phyloP scores from a whole-genome alignment of 2,888 invertebrate species.

The Amphimallon solstitiale region DNA sequence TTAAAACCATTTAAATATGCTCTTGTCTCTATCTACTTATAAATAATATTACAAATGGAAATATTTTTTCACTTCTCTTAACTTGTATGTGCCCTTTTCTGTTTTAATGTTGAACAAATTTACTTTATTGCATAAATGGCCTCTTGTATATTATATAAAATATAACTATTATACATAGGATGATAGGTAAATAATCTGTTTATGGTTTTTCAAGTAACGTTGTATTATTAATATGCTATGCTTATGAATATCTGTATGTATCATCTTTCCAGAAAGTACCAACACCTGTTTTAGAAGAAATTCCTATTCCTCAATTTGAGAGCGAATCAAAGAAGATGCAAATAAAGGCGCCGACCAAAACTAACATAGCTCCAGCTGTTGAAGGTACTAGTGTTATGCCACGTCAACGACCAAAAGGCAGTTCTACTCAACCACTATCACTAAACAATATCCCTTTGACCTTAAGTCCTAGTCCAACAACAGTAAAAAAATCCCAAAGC shows the following conservation, averaged over 20 bases:
- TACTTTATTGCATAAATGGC: too few relatives aligned
- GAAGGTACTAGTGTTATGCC: slow-evolving; percentile 86
- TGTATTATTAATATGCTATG: too few relatives aligned
- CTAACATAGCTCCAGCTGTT: slow-evolving; percentile 64
- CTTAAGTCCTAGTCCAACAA: slow-evolving; percentile 67
- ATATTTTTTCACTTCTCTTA: too few relatives aligned
- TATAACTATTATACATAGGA: too few relatives aligned
- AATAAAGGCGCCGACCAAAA: slow-evolving; percentile 54
- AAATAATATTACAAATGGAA: too few relatives aligned
- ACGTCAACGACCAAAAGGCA: slow-evolving; percentile 82
- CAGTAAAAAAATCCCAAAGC: slow-evolving; percentile 60
- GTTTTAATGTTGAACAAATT: too few relatives aligned
- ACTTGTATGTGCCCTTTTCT: too few relatives aligned
- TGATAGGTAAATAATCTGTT: too few relatives aligned
- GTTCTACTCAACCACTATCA: slow-evolving; percentile 61
- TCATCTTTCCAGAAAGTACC: slow-evolving; percentile 70
- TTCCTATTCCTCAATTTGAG: slow-evolving; percentile 75
- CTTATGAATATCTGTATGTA: background rate
- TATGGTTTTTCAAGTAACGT: too few relatives aligned
- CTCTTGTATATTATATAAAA: too few relatives aligned
- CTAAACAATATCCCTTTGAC: slow-evolving; percentile 65
- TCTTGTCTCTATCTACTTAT: too few relatives aligned
- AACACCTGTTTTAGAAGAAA: slow-evolving; percentile 71
- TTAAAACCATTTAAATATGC: too few relatives aligned
- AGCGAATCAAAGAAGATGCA: slow-evolving; percentile 73